Evolutionary conservation across 2,888 invertebrate genomes (phyloP), one percentile per base, ranked within the genome.

Genomic region (Mythimna pallens): DNA sequence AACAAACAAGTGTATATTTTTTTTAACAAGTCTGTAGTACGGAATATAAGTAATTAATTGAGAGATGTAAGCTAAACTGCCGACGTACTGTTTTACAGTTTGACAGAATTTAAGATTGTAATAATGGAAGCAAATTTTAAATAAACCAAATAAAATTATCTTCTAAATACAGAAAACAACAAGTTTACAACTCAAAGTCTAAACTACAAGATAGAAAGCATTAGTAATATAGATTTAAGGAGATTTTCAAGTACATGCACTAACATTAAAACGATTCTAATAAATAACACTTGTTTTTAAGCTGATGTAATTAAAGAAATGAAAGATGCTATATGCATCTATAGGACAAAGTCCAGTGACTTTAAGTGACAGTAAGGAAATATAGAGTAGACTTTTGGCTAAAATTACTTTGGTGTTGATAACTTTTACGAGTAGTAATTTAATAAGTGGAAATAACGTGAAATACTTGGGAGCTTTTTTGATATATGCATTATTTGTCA

Each of bases 1-100:
- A 40, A 72, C 47, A 72, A 77, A 66, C 17, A 66, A 58, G 17
- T 50, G 63, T 47, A 78, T 78, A 59, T 47, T 50, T 63, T 54
- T 65, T 62, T 62, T 55, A 12, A n/a, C 12, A 8, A 6, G 47
- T 47, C 14, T 30, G 12, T 36, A 61, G 52, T 52, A 57, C 25
- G 3, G 30, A 30, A 50, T 57, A 68, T 74, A 10, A 50, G 52
- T 43, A n/a, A 43, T 10, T 69, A 20, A 62, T 43, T 25, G 4
- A 8, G 14, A 62, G 22, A 8, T 50, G 50, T 25, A 3, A 55
- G 43, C 43, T 3, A 43, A 43, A 5, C 12, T 43, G 43, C 14
- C 14, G 43, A 43, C 3, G 14, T 5, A 14, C 43, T 40, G 12
- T 40, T 12, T 12, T 40, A 40, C 12, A 40, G 40, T 40, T 40